Conservation (phyloP, 2,113 vertebrate genomes). For the Nanorana parkeri region DNA sequence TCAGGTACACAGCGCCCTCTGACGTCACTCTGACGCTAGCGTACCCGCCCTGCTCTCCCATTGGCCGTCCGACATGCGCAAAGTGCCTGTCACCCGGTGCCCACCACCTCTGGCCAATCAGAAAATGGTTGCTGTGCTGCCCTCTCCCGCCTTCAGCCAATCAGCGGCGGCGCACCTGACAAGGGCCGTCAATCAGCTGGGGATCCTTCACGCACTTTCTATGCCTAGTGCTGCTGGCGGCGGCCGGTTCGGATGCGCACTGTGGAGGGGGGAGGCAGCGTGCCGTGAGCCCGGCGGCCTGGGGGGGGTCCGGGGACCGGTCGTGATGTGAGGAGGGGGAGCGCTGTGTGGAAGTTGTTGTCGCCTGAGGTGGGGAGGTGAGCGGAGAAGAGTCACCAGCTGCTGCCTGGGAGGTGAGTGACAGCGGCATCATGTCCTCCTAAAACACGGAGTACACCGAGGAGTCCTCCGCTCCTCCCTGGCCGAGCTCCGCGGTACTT, state of each 20-base stretch:
- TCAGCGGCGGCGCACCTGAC: conserved; percentile 50
- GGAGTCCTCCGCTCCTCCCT: no score
- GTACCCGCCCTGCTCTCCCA: background rate
- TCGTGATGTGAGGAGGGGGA: background rate
- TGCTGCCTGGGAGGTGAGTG: background rate
- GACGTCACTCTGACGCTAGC: background rate
- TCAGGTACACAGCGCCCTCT: no score
- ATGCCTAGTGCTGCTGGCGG: conserved; percentile 19
- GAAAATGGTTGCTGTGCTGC: conserved; percentile 69
- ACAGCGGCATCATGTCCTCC: background rate
- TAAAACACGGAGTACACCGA: no score
- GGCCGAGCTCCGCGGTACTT: no score
- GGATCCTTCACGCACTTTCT: conserved; percentile 46
- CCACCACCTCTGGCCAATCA: conserved; percentile 46
- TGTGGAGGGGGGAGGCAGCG: conserved; percentile 4
- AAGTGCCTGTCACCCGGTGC: background rate
- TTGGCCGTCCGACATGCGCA: background rate
- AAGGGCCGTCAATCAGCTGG: conserved; percentile 53
- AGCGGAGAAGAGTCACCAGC: background rate
- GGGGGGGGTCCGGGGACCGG: background rate
- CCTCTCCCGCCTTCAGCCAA: conserved; percentile 53
- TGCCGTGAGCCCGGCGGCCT: background rate
- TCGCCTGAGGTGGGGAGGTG: background rate
- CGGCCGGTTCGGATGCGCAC: conserved; percentile 49
- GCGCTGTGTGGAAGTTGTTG: background rate